A percentile compares a stretch with the other conserved stretches of the same genome.
Evolutionary conservation across 2,888 invertebrate genomes (phyloP).

Genomic region (Galerucella pusilla): DNA sequence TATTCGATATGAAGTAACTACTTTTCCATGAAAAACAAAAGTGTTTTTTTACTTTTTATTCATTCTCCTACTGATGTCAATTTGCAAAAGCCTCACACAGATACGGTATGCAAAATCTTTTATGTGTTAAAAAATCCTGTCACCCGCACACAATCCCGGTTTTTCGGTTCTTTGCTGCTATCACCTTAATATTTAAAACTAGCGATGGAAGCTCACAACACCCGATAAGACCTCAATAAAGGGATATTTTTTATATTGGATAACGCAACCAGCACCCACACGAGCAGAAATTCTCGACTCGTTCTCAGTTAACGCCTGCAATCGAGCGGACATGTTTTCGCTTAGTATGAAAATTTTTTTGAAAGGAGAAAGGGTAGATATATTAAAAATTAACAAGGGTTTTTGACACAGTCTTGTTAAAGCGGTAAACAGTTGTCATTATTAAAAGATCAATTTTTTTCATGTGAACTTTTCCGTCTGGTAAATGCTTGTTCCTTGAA

Average conservation of each 20-base stretch:
- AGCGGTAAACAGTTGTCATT: too few relatives aligned
- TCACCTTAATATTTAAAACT: slow-evolving; percentile 23
- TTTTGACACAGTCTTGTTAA: too few relatives aligned
- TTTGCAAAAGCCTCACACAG: background rate
- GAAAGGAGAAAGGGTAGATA: too few relatives aligned
- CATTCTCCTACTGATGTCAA: background rate
- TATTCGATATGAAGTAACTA: too few relatives aligned
- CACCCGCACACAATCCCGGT: background rate
- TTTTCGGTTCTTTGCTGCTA: slow-evolving; percentile 6
- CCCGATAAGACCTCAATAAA: background rate
- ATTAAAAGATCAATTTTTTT: too few relatives aligned
- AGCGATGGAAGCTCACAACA: background rate
- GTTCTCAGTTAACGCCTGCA: background rate
- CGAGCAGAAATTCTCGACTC: slow-evolving; percentile 6
- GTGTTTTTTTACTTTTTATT: too few relatives aligned
- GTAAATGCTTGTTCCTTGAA: too few relatives aligned
- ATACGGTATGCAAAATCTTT: slow-evolving; percentile 12
- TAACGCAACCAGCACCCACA: background rate
- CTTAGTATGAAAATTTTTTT: too few relatives aligned
- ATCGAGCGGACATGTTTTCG: background rate
- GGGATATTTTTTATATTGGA: background rate
- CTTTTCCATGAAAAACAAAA: too few relatives aligned
- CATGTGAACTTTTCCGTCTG: too few relatives aligned
- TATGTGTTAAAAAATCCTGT: slow-evolving; percentile 9
- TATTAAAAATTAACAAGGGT: too few relatives aligned